Conservation (phyloP, 2,888 invertebrate species). For the Parasteatoda lunata region DNA sequence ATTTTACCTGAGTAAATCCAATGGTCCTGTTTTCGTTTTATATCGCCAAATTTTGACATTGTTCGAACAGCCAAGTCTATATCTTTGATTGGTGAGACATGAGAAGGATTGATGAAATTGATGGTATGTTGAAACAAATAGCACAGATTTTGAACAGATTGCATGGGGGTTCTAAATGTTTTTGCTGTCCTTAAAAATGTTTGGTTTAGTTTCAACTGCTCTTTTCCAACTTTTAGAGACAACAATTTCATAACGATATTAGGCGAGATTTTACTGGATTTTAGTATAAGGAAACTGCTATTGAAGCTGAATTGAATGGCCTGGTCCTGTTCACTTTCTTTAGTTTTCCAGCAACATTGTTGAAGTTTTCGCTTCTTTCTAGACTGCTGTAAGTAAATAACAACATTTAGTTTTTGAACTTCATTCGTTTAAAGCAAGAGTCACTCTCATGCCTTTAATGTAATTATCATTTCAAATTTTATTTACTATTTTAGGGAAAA, state of each 20-base stretch:
- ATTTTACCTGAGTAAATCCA: conserved; percentile 4
- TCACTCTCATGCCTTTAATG: no score
- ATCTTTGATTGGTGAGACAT: neutral
- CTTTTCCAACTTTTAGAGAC: neutral
- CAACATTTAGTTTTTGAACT: no score
- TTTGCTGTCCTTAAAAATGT: neutral
- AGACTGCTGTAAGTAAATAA: no score
- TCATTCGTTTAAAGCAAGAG: no score
- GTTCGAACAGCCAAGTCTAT: conserved; percentile 10
- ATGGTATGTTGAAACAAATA: neutral
- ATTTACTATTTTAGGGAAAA: no score
- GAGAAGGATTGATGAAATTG: conserved; percentile 8
- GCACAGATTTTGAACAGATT: neutral
- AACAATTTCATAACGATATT: neutral
- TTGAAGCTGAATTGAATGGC: neutral
- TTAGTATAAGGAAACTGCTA: neutral
- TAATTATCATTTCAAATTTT: no score
- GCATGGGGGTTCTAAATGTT: neutral
- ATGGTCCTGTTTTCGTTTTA: conserved; percentile 18
- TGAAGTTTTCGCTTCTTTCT: no score
- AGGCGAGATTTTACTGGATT: neutral
- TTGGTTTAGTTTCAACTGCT: neutral
- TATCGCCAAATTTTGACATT: neutral
- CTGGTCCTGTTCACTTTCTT: neutral
- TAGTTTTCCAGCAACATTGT: neutral